A percentile compares a stretch with the other conserved stretches of the same genome.
phyloP scores from a whole-genome alignment of 2,888 invertebrate genomes.

The Ryuthela nishihirai region DNA sequence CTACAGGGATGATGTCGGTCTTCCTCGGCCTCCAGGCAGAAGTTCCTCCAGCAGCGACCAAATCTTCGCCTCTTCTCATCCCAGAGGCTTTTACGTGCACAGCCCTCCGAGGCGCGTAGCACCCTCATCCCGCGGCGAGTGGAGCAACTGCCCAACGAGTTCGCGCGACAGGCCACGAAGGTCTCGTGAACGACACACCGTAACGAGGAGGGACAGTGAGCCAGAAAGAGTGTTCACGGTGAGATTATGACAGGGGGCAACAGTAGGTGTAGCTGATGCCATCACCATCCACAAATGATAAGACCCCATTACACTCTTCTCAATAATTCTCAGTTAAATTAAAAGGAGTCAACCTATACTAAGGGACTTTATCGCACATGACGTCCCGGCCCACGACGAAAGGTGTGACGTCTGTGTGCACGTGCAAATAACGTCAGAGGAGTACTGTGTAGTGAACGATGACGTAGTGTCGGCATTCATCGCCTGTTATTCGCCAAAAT shows the following conservation, averaged over 20 bases:
- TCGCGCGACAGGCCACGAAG: constrained; percentile 14
- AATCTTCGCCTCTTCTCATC: background rate
- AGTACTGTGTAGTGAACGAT: no score
- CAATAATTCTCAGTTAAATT: background rate
- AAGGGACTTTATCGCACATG: no score
- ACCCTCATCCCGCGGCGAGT: background rate
- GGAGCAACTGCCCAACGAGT: background rate
- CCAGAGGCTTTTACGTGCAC: constrained; percentile 12
- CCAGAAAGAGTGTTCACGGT: constrained; percentile 22
- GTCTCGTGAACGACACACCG: constrained; percentile 18
- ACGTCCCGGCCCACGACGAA: no score
- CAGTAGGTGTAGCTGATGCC: constrained; percentile 1
- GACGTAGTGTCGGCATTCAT: no score
- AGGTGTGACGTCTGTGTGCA: no score
- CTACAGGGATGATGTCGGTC: constrained; percentile 20
- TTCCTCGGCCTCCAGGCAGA: constrained; percentile 4
- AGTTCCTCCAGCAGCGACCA: no score
- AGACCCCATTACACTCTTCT: background rate
- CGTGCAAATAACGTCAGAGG: no score
- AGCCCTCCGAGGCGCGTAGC: constrained; percentile 14
- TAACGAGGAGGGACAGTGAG: constrained; percentile 14
- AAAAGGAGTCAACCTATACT: background rate
- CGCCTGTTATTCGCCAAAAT: no score
- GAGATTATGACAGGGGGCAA: constrained; percentile 29
- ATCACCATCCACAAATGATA: constrained; percentile 24